These are phyloP conservation scores for Bugulina stolonifera DNA, from an alignment of 2,888 invertebrate species.

Conservation along the genomic window DNA sequence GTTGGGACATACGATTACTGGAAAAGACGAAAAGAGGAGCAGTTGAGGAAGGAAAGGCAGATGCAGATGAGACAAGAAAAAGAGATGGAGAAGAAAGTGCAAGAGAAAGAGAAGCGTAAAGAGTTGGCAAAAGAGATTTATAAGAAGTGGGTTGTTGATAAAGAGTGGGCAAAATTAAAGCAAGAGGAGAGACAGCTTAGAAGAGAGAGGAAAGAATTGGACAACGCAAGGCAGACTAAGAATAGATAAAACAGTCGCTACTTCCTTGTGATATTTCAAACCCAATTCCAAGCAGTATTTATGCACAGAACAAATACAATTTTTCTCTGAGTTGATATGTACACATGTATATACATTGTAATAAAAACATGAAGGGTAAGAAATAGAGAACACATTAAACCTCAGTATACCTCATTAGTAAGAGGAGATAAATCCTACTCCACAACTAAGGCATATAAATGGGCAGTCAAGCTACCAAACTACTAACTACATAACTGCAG, in stretches of 20 bases:
- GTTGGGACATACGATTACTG: constrained; percentile 7
- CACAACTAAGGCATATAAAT: too few relatives aligned
- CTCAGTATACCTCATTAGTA: too few relatives aligned
- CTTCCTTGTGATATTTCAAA: too few relatives aligned
- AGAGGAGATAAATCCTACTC: too few relatives aligned
- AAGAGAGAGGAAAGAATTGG: neutral
- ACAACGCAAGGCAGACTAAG: neutral
- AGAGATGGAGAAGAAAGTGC: neutral
- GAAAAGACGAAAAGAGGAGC: constrained; percentile 10
- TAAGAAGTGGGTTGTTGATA: neutral
- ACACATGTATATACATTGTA: too few relatives aligned
- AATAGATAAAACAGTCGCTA: neutral
- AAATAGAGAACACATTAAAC: too few relatives aligned
- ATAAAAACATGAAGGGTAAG: too few relatives aligned
- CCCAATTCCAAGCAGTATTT: too few relatives aligned
- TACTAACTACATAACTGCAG: too few relatives aligned
- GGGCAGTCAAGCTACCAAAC: too few relatives aligned
- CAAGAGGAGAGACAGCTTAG: constrained; percentile 1
- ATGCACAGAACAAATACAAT: too few relatives aligned
- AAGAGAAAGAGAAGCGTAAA: neutral
- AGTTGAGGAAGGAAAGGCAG: neutral
- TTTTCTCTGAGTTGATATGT: too few relatives aligned
- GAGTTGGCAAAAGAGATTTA: constrained; percentile 18
- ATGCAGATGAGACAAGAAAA: neutral
- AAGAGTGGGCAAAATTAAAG: neutral